These are phyloP conservation scores for Nymphalis polychloros DNA, from an alignment of 2,888 invertebrate genomes.

Conservation along the genomic window DNA sequence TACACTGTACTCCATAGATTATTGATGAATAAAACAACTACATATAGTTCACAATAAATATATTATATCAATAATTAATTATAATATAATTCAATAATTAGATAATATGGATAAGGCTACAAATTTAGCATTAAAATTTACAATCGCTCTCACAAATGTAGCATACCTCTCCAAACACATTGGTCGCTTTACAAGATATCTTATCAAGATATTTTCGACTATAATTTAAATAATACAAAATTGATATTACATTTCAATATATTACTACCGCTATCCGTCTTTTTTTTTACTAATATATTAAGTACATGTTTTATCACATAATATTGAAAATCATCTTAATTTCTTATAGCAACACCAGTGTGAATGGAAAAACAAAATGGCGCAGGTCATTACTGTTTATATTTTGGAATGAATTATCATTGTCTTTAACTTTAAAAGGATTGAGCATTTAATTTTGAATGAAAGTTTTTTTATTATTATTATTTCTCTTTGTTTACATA, in stretches of 20 bases:
- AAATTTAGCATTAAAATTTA: slow-evolving; percentile 63
- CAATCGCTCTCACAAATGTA: slow-evolving; percentile 65
- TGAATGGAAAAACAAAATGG: slow-evolving; percentile 43
- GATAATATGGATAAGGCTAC: slow-evolving; percentile 76
- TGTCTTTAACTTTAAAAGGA: slow-evolving; percentile 18
- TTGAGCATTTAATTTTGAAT: slow-evolving; percentile 27
- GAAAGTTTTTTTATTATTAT: background rate
- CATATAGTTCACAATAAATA: slow-evolving; percentile 67
- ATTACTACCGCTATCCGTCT: background rate
- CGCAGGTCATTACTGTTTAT: slow-evolving; percentile 33
- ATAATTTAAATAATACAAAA: slow-evolving; percentile 7
- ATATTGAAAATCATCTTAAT: background rate
- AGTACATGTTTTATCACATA: slow-evolving; percentile 10
- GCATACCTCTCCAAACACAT: slow-evolving; percentile 47
- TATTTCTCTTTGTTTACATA: background rate
- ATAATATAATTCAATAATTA: slow-evolving; percentile 65
- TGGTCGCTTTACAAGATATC: slow-evolving; percentile 25
- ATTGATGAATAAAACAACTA: slow-evolving; percentile 39
- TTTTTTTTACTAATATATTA: slow-evolving; percentile 5
- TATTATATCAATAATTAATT: slow-evolving; percentile 73
- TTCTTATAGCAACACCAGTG: slow-evolving; percentile 12
- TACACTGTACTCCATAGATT: too few relatives aligned
- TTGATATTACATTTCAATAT: slow-evolving; percentile 8
- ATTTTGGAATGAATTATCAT: slow-evolving; percentile 26
- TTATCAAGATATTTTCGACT: slow-evolving; percentile 12